Conservation (phyloP, 2,888 invertebrate genomes). For the Macrosoma leucophasiata region DNA sequence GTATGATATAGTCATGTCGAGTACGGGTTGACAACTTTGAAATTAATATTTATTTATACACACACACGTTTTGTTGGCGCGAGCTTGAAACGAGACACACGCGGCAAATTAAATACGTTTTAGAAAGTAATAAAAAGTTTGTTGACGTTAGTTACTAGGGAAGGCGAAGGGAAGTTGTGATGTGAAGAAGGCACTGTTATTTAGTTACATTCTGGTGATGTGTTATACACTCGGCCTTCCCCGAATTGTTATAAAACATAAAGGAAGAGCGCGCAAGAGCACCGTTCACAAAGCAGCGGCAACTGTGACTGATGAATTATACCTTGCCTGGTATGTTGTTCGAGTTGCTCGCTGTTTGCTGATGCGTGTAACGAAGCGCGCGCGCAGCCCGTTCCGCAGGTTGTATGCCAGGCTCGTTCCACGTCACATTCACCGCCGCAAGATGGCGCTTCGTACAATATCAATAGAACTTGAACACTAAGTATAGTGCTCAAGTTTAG, state of each 20-base stretch:
- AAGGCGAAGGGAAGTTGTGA: constrained; percentile 57
- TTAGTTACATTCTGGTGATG: constrained; percentile 69
- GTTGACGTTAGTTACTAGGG: constrained; percentile 46
- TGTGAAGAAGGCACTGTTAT: constrained; percentile 47
- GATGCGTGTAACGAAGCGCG: constrained; percentile 38
- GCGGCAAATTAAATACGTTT: constrained; percentile 69
- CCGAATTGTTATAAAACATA: constrained; percentile 43
- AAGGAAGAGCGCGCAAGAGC: constrained; percentile 42
- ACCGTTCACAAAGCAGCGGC: constrained; percentile 48
- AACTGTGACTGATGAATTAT: constrained; percentile 48
- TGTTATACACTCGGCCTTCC: constrained; percentile 54
- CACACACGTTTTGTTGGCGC: constrained; percentile 66
- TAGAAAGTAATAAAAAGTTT: constrained; percentile 69
- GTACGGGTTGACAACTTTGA: constrained; percentile 48
- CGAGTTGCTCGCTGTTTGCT: constrained; percentile 41
- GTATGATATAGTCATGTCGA: constrained; percentile 90
- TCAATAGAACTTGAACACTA: no score
- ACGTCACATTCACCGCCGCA: constrained; percentile 21
- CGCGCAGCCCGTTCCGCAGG: constrained; percentile 27
- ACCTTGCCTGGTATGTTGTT: constrained; percentile 41
- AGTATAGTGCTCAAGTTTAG: no score
- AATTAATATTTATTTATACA: constrained; percentile 67
- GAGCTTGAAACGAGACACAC: constrained; percentile 63
- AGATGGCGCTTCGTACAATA: constrained; percentile 33
- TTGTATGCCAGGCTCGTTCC: constrained; percentile 22